Base-by-base conservation (phyloP, 2,113 vertebrate species). In the Spermophilus dauricus region DNA sequence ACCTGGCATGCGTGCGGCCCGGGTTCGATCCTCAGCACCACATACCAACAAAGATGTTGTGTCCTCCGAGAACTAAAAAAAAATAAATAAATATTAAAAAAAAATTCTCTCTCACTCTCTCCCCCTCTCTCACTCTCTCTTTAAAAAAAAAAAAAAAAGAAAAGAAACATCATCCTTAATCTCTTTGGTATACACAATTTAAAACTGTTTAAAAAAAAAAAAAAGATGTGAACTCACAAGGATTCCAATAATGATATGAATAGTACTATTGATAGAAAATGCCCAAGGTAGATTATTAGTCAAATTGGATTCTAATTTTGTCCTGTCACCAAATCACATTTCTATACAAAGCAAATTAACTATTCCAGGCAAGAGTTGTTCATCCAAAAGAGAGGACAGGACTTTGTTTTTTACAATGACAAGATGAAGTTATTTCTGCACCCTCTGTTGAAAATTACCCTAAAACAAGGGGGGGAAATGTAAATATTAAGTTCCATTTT, bases 371-470 rank as follows among this genome's bases (percentile, higher is more conserved):
- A 51, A 51, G 48, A 13, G 2, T 51, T 51, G 48, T 51, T 51
- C 48, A 51, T 51, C 48, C 48, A 51, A 58, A 96, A 93, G 56
- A 88, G 34, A 34, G 24, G 12, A 30, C 65, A 24, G 28, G 30
- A 76, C 34, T 75, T 93, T 24, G 17, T 32, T 75, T 96, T 93
- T 86, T 18, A 96, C 1, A 4, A 11, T 84, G 34, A 93, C 18
- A 86, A 51, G 83, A 56, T 88, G 61, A 96, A 95, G 92, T 56
- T 42, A 72, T 61, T 81, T 76, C 53, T 86, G 14, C 14, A 42
- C 22, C 0, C 1, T 80, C 56, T 96, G 20, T 93, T 85, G 26
- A 91, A 89, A 93, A 78, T 80, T 75, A 84, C 37, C 17, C 51
- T 32, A 5, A 76, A 89, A 76, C 28, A 91, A 91, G 75, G 30